A percentile compares a stretch with the other conserved stretches of the same genome.
Conservation (phyloP, 2,888 invertebrate species). For the Leptopilina myrica region DNA sequence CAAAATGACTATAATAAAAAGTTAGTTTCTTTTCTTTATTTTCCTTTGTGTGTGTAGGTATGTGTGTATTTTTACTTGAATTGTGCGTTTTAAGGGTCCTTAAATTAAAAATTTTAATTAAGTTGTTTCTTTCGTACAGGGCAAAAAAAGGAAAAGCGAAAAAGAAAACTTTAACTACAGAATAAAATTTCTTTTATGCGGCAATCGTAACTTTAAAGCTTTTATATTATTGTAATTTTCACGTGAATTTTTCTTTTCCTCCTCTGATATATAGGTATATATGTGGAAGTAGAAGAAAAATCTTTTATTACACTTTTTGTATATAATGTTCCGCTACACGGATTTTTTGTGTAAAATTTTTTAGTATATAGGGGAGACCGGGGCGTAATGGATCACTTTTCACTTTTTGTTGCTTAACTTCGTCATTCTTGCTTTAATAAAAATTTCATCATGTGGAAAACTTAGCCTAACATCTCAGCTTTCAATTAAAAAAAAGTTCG, state of each 20-base stretch:
- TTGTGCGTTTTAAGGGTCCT: not conserved
- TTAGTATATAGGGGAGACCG: too few relatives aligned
- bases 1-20: not conserved
- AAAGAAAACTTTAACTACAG: not conserved
- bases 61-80: not conserved
- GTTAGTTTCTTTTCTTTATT: not conserved
- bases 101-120: conserved; percentile 16
- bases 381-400: too few relatives aligned
- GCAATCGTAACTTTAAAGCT: not conserved
- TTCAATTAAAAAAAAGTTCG: too few relatives aligned
- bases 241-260: not conserved
- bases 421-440: too few relatives aligned
- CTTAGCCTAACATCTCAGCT: too few relatives aligned
- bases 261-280: too few relatives aligned
- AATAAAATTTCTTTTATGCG: not conserved
- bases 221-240: conserved; percentile 6
- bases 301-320: not conserved
- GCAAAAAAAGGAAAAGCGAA: not conserved
- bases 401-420: too few relatives aligned
- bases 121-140: not conserved
- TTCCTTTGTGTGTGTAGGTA: too few relatives aligned
- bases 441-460: too few relatives aligned
- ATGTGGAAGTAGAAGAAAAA: too few relatives aligned
- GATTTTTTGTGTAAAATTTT: too few relatives aligned
- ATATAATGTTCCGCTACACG: not conserved